Percentiles rank a stretch among this genome's conserved stretches.
Conservation (phyloP, 2,888 invertebrate genomes). For the Drosophila kambysellisi region DNA sequence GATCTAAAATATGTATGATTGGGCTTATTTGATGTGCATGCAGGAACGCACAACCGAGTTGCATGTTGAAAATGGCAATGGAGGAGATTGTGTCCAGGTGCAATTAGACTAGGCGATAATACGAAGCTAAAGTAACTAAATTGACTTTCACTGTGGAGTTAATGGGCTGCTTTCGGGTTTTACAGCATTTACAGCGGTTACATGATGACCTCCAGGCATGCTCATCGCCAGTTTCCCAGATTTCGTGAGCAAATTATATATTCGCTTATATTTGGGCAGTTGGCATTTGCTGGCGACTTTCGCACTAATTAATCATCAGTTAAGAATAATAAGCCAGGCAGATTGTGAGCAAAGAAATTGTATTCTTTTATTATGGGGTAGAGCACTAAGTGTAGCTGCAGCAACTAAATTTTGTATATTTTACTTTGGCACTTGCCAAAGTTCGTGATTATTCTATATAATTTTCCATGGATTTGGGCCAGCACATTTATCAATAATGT, state of each 20-base stretch:
- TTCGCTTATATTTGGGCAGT: constrained; percentile 22
- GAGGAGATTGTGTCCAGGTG: constrained; percentile 35
- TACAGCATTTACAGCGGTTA: constrained; percentile 25
- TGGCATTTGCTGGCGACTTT: constrained; percentile 33
- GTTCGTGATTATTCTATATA: constrained; percentile 70
- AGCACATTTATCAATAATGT: constrained; percentile 74
- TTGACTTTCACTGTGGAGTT: constrained; percentile 61
- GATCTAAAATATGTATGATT: constrained; percentile 4
- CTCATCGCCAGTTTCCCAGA: constrained; percentile 46
- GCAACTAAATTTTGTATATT: constrained; percentile 5
- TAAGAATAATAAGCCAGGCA: constrained; percentile 63
- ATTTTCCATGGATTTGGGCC: constrained; percentile 56
- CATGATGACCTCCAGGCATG: constrained; percentile 69
- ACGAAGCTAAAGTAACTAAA: constrained; percentile 68
- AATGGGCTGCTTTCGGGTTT: constrained; percentile 42
- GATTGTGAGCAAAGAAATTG: constrained; percentile 60
- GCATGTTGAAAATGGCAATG: constrained; percentile 42
- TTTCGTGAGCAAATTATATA: constrained; percentile 70
- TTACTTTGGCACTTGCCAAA: constrained; percentile 5
- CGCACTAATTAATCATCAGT: constrained; percentile 77
- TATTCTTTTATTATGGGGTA: constrained; percentile 56
- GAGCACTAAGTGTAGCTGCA: constrained; percentile 23
- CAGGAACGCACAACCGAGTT: constrained; percentile 51
- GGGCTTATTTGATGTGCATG: constrained; percentile 6
- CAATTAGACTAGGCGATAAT: constrained; percentile 71